Evolutionary conservation across 2,888 invertebrate genomes (phyloP), one percentile per base, ranked within the genome.

Genomic region (Bugula neritina): DNA sequence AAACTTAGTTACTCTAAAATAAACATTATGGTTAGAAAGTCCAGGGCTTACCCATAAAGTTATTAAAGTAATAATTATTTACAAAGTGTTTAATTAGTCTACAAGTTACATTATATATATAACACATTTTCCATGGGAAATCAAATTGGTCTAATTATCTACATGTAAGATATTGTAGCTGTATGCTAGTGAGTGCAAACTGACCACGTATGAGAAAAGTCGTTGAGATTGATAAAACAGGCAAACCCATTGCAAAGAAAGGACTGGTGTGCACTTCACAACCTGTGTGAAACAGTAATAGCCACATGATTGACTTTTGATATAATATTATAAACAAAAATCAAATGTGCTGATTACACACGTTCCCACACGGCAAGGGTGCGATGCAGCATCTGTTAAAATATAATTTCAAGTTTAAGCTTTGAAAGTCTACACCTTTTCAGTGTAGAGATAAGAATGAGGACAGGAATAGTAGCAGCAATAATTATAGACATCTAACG

Each of bases 91-190:
- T 43, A 43, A 43, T 43, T 43, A 17, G 17, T 43, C 10, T 43
- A 43, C 17, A 43, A 5, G 5, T 5, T 43, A 10, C 43, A 10
- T 43, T 43, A 17, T 43, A 43, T 43, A 17, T 10, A 17, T 43
- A 43, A 43, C 43, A 43, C 43, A 43, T 17, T 43, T 43, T 43
- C 43, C 43, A 43, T 63, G 63, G 63, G 63, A 63, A 63, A 63
- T 63, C 63, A 63, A 63, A 63, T 63, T 63, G 63, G 63, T 63
- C 63, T 63, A 63, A 43, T 43, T 43, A 43, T 43, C 43, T 43
- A 10, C 43, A 43, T 43, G 43, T 43, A 43, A 17, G 43, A 5
- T 43, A 43, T 43, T 43, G 17, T 10, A 17, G 17, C 43, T 43
- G 43, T 17, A 5, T 43, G 43, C 43, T 43, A 43, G 43, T 43